Conservation (phyloP, 1,140 invertebrate species). For the Andrena cerasifolii region DNA sequence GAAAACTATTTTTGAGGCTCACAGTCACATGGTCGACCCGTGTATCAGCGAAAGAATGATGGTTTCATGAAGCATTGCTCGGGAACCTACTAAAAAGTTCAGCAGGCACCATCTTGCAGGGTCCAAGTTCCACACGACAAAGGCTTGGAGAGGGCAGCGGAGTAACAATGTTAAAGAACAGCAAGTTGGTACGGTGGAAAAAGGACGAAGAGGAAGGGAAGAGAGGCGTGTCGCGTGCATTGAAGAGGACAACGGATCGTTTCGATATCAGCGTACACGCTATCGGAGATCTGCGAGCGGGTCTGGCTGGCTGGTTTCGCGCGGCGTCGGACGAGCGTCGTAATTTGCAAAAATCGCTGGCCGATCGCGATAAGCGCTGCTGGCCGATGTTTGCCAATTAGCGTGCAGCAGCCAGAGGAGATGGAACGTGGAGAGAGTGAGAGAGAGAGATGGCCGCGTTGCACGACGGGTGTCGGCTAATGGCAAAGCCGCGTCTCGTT, state of each 20-base stretch:
- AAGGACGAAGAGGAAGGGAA: background rate
- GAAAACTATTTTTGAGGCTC: no score
- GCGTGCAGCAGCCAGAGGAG: conserved; percentile 54
- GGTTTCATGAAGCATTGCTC: no score
- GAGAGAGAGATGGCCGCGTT: conserved; percentile 43
- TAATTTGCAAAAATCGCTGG: conserved; percentile 73
- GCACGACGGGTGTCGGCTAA: conserved; percentile 71
- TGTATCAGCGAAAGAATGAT: no score
- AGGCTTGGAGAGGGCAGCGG: no score
- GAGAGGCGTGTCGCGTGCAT: conserved; percentile 48
- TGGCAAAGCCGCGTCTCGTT: conserved; percentile 73
- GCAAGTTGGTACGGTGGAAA: background rate
- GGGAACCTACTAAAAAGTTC: no score
- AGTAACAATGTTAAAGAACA: background rate
- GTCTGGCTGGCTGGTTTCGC: conserved; percentile 35
- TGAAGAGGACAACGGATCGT: conserved; percentile 33
- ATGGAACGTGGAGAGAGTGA: conserved; percentile 46
- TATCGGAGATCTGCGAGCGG: conserved; percentile 39
- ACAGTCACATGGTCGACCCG: no score
- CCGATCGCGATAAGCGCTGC: conserved; percentile 71
- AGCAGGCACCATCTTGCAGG: no score
- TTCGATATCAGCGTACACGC: conserved; percentile 50
- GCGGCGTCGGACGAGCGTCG: conserved; percentile 62
- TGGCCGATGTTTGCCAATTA: conserved; percentile 75
- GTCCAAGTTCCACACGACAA: no score